These are phyloP conservation scores for Neopelma chrysocephalum DNA, from an alignment of 2,797 vertebrate genomes.

Conservation along the genomic window DNA sequence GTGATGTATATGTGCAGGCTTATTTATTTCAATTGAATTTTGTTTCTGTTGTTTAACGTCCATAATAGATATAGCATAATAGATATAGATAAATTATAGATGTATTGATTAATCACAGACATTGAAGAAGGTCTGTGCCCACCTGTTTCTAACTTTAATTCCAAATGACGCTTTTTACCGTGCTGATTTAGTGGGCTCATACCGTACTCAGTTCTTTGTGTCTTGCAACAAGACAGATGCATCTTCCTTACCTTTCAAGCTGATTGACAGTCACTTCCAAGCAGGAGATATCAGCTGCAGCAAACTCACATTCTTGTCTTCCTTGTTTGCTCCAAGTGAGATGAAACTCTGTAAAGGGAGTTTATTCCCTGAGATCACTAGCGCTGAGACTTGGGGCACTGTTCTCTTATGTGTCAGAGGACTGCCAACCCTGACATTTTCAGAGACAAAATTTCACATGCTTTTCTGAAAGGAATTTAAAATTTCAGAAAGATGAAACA, in stretches of 20 bases:
- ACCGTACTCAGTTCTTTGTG: neutral
- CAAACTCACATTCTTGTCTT: neutral
- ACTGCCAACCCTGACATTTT: neutral
- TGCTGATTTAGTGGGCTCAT: neutral
- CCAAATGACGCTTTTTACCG: neutral
- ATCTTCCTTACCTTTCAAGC: constrained; percentile 19
- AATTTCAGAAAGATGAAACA: neutral
- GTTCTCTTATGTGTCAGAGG: neutral
- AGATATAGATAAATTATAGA: neutral
- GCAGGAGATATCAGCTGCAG: constrained; percentile 1
- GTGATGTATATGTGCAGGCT: neutral
- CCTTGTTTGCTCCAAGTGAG: constrained; percentile 30
- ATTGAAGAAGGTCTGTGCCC: neutral
- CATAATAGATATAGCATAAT: neutral
- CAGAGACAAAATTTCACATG: neutral
- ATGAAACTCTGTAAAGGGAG: constrained; percentile 6
- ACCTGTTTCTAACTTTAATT: constrained; percentile 8
- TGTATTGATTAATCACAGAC: neutral
- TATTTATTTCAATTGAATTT: constrained; percentile 9
- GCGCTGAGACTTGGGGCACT: neutral
- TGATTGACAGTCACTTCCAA: constrained; percentile 37
- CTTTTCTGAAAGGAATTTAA: neutral
- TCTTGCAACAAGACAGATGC: neutral
- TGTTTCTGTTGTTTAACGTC: neutral
- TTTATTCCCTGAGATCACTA: neutral